A percentile compares a stretch with the other conserved stretches of the same genome.
Conservation (phyloP, 2,113 vertebrate genomes). For the Neolamprologus cancellatus region DNA sequence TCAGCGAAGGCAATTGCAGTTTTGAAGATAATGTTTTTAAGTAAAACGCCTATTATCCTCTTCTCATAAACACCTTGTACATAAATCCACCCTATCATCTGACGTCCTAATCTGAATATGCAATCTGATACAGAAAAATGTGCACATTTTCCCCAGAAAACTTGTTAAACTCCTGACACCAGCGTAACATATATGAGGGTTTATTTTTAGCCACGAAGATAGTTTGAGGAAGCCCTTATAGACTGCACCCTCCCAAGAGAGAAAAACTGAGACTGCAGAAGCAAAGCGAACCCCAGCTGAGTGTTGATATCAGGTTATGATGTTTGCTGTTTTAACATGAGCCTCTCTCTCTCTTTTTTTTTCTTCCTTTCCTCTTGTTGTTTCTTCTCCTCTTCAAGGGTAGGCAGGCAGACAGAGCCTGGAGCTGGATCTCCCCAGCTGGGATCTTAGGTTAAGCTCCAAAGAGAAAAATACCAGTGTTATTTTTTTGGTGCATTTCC, state of each 20-base stretch:
- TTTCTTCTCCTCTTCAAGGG: slow-evolving; percentile 52
- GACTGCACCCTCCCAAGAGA: slow-evolving; percentile 37
- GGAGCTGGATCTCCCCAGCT: slow-evolving; percentile 48
- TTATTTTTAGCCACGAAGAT: slow-evolving; percentile 58
- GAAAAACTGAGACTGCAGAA: slow-evolving; percentile 49
- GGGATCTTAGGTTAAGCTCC: slow-evolving; percentile 51
- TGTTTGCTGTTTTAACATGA: slow-evolving; percentile 70
- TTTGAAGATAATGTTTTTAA: neutral
- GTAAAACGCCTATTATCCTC: neutral
- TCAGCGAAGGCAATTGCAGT: neutral
- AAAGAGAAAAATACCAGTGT: slow-evolving; percentile 42
- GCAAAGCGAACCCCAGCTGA: slow-evolving; percentile 46
- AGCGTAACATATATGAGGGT: neutral
- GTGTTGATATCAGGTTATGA: slow-evolving; percentile 64
- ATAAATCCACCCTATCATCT: neutral
- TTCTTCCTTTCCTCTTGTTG: slow-evolving; percentile 46
- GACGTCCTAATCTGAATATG: neutral
- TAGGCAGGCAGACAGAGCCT: slow-evolving; percentile 52
- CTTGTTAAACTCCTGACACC: slow-evolving; percentile 1
- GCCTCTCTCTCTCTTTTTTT: slow-evolving; percentile 24
- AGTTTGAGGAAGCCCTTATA: slow-evolving; percentile 50
- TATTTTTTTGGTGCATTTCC: slow-evolving; percentile 48
- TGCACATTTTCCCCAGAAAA: neutral
- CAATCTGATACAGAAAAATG: neutral
- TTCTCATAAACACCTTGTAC: neutral